Evolutionary conservation across 1,140 invertebrate genomes (phyloP).

Genomic region (Augochlora pura): DNA sequence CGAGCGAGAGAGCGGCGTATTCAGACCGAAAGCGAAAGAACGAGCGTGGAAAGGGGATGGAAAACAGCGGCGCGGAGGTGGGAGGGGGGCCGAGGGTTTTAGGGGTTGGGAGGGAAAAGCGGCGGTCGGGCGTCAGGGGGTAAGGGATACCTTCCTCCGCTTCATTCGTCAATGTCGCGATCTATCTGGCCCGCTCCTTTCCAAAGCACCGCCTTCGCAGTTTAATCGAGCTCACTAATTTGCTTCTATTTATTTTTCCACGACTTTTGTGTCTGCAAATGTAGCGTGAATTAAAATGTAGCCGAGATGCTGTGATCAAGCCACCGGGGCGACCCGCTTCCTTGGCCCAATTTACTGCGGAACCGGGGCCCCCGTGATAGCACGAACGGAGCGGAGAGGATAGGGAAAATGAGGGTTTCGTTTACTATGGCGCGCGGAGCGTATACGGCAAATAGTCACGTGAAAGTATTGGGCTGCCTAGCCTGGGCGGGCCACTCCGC

Average conservation of each 20-base stretch:
- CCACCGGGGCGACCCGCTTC: not conserved
- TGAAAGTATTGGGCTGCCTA: not conserved
- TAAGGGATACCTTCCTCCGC: conserved; percentile 64
- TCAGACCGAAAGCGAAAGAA: not conserved
- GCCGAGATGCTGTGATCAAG: not conserved
- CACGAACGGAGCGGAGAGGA: not conserved
- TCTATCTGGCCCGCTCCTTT: conserved; percentile 37
- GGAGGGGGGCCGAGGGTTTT: not conserved
- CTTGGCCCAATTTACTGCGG: not conserved
- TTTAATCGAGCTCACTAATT: conserved; percentile 56
- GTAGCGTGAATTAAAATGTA: conserved; percentile 21
- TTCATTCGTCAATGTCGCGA: conserved; percentile 76
- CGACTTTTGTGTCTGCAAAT: conserved; percentile 34
- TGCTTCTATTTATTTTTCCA: conserved; percentile 54
- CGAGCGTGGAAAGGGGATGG: not conserved
- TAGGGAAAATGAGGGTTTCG: not conserved
- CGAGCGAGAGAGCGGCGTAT: not conserved
- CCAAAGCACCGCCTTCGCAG: conserved; percentile 54
- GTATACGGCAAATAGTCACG: not conserved
- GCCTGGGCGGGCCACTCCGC: too few relatives aligned
- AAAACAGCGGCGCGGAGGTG: not conserved
- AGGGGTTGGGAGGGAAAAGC: too few relatives aligned
- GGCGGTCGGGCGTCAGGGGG: conserved; percentile 5
- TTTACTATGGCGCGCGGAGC: not conserved
- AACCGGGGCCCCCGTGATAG: not conserved